Percentiles rank a stretch among this genome's conserved stretches.
phyloP scores from a whole-genome alignment of 2,888 invertebrate genomes.

The Plagiodera versicolora region DNA sequence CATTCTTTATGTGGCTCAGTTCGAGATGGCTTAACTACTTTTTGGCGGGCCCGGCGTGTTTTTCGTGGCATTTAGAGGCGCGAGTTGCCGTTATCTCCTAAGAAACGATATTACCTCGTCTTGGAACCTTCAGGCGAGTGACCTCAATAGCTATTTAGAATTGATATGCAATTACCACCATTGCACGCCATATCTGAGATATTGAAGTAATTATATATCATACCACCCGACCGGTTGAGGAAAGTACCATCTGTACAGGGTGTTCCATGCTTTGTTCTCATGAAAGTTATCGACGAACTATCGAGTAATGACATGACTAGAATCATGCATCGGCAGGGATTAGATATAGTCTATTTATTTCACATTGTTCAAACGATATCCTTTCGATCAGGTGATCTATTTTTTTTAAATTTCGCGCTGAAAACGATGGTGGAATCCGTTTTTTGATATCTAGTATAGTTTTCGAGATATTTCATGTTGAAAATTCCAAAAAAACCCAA shows the following conservation, averaged over 20 bases:
- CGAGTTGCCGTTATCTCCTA: conserved; percentile 44
- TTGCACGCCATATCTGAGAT: conserved; percentile 32
- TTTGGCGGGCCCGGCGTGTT: conserved; percentile 44
- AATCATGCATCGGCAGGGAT: too few species aligned
- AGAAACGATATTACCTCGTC: conserved; percentile 48
- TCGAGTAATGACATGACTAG: too few species aligned
- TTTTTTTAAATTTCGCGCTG: too few species aligned
- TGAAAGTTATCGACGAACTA: background rate
- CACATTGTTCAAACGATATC: too few species aligned
- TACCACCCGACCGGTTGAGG: conserved; percentile 20
- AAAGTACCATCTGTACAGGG: conserved; percentile 7
- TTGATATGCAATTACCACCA: conserved; percentile 42
- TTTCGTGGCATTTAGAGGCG: conserved; percentile 42
- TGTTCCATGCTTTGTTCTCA: background rate
- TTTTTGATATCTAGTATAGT: too few species aligned
- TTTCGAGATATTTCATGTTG: too few species aligned
- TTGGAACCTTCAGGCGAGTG: conserved; percentile 39
- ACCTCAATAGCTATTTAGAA: conserved; percentile 43
- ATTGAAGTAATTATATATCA: conserved; percentile 30
- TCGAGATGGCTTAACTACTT: conserved; percentile 49
- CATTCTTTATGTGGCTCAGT: conserved; percentile 34
- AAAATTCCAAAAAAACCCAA: too few species aligned
- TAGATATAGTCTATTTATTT: too few species aligned
- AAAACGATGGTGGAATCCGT: too few species aligned
- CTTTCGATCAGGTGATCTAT: too few species aligned